Conservation (phyloP, 2,113 vertebrate species). For the Protobothrops flavoviridis region DNA sequence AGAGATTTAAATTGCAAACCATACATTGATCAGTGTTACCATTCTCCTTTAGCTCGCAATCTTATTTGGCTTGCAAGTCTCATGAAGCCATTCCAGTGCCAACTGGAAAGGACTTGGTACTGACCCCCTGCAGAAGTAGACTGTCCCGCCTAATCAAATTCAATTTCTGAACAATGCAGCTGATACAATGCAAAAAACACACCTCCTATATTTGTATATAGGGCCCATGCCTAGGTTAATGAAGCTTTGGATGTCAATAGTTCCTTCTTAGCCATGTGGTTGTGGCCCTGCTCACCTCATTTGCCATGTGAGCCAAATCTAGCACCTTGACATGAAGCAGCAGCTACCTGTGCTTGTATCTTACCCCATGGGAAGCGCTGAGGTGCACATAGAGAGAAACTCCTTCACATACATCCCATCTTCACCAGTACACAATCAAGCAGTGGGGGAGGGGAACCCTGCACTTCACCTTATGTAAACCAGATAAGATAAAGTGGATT, state of each 20-base stretch:
- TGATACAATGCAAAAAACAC: neutral
- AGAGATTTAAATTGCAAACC: neutral
- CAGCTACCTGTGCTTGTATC: neutral
- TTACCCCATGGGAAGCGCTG: neutral
- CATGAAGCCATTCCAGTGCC: neutral
- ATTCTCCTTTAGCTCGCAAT: neutral
- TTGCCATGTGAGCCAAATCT: neutral
- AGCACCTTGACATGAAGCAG: neutral
- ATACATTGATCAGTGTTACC: neutral
- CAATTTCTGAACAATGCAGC: neutral
- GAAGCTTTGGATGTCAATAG: neutral
- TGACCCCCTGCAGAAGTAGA: neutral
- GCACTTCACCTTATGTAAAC: neutral
- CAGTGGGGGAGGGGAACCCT: neutral
- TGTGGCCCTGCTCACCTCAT: neutral
- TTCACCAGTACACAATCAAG: neutral
- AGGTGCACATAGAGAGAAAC: neutral
- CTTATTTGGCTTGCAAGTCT: neutral
- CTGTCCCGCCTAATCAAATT: neutral
- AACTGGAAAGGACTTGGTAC: neutral
- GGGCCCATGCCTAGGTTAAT: neutral
- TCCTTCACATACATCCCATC: neutral
- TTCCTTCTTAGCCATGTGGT: neutral
- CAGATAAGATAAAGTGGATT: neutral
- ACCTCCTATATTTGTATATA: neutral